Conservation (phyloP, 2,888 invertebrate genomes). For the Miltochrista miniata region DNA sequence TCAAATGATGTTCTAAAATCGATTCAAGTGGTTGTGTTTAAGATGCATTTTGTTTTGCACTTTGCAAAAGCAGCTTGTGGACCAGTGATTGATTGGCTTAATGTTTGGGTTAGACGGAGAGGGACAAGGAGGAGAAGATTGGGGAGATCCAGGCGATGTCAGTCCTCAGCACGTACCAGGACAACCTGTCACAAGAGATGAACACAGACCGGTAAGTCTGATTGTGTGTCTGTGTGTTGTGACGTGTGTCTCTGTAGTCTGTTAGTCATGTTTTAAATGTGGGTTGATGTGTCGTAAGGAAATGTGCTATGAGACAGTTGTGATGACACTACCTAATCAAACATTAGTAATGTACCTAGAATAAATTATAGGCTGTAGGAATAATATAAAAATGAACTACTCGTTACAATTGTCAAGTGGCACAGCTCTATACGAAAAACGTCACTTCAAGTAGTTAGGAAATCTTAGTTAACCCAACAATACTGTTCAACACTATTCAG, state of each 20-base stretch:
- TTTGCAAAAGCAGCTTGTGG: slow-evolving; percentile 2
- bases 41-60: slow-evolving; percentile 13
- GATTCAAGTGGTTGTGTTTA: slow-evolving; percentile 9
- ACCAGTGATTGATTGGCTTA: slow-evolving; percentile 27
- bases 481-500: too few species aligned
- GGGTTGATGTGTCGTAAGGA: not conserved
- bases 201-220: slow-evolving; percentile 83
- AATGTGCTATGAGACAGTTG: not conserved
- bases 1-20: slow-evolving; percentile 11
- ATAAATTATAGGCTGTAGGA: too few species aligned
- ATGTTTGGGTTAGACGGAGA: slow-evolving; percentile 73
- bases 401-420: too few species aligned
- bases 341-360: too few species aligned
- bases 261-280: slow-evolving; percentile 25
- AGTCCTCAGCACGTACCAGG: slow-evolving; percentile 83
- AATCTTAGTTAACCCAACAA: too few species aligned
- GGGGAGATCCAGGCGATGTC: slow-evolving; percentile 84
- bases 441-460: too few species aligned
- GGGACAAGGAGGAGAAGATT: slow-evolving; percentile 63
- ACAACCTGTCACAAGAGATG: slow-evolving; percentile 84
- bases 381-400: too few species aligned
- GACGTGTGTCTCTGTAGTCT: slow-evolving; percentile 13
- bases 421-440: too few species aligned
- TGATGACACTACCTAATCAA: too few species aligned
- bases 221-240: slow-evolving; percentile 7